Evolutionary conservation across 1,140 invertebrate genomes (phyloP).

Genomic region (Conopomorpha cramerella): DNA sequence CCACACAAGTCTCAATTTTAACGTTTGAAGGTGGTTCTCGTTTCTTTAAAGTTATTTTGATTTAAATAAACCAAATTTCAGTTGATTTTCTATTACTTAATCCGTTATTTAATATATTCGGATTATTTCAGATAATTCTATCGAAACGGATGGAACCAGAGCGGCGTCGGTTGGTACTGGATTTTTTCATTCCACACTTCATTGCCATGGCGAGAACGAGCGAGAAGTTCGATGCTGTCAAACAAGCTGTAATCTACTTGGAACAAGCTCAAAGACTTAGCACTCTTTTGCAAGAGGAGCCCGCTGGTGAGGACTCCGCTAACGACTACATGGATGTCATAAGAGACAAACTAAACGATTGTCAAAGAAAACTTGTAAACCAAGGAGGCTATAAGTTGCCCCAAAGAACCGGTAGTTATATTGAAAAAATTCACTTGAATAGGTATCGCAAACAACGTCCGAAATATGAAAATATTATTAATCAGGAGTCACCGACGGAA

Average conservation of each 20-base stretch:
- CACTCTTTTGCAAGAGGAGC: slow-evolving; percentile 64
- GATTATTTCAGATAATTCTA: slow-evolving; percentile 39
- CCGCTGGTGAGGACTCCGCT: slow-evolving; percentile 48
- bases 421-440: slow-evolving; percentile 16
- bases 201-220: slow-evolving; percentile 67
- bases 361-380: slow-evolving; percentile 38
- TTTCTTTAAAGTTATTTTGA: too few relatives aligned
- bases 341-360: slow-evolving; percentile 39
- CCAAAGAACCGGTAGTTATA: slow-evolving; percentile 17
- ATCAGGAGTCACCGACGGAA: slow-evolving; percentile 32
- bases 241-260: slow-evolving; percentile 68
- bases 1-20: too few relatives aligned
- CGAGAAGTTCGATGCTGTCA: slow-evolving; percentile 61
- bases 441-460: slow-evolving; percentile 30
- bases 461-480: slow-evolving; percentile 29
- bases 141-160: slow-evolving; percentile 53
- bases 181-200: slow-evolving; percentile 73
- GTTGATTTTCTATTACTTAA: too few relatives aligned
- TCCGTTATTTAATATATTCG: too few relatives aligned
- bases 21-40: too few relatives aligned
- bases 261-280: slow-evolving; percentile 71
- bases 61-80: too few relatives aligned
- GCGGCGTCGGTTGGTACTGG: slow-evolving; percentile 62
- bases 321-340: slow-evolving; percentile 57
- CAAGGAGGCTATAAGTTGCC: slow-evolving; percentile 35